These are phyloP conservation scores for Thripadectes ignobilis DNA, from an alignment of 2,797 vertebrate genomes.

Conservation along the genomic window DNA sequence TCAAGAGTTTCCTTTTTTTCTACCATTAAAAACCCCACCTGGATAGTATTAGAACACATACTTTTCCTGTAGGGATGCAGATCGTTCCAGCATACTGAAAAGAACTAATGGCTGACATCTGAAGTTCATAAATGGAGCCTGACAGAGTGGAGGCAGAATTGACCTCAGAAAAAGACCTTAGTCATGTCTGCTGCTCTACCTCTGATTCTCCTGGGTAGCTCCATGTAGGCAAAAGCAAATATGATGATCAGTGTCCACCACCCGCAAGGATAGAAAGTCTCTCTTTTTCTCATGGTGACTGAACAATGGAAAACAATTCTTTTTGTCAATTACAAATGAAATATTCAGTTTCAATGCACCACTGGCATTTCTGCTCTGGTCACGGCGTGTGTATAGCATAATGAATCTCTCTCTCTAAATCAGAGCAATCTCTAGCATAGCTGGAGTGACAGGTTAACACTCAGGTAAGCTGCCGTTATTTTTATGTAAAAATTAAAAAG, in stretches of 20 bases:
- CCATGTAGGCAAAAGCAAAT: not conserved
- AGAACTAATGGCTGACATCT: not conserved
- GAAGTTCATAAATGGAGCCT: not conserved
- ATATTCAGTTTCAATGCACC: not conserved
- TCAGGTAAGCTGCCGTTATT: not conserved
- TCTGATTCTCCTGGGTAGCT: not conserved
- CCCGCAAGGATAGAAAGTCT: rapidly evolving
- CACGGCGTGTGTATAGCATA: not conserved
- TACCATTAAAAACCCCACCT: not conserved
- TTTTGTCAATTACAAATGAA: not conserved
- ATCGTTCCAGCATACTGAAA: not conserved
- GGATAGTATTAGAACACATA: no score
- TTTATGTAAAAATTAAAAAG: no score
- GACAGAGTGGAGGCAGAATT: not conserved
- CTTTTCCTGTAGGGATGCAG: not conserved
- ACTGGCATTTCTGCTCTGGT: not conserved
- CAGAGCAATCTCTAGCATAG: not conserved
- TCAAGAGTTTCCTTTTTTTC: not conserved
- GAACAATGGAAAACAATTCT: not conserved
- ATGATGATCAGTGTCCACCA: not conserved
- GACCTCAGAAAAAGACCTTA: not conserved
- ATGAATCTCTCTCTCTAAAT: not conserved
- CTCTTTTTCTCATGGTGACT: not conserved
- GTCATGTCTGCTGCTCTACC: not conserved
- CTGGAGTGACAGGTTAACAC: not conserved